A percentile compares a stretch with the other conserved stretches of the same genome.
Conservation (phyloP, 2,113 vertebrate genomes). For the Pachycephala philippinensis region DNA sequence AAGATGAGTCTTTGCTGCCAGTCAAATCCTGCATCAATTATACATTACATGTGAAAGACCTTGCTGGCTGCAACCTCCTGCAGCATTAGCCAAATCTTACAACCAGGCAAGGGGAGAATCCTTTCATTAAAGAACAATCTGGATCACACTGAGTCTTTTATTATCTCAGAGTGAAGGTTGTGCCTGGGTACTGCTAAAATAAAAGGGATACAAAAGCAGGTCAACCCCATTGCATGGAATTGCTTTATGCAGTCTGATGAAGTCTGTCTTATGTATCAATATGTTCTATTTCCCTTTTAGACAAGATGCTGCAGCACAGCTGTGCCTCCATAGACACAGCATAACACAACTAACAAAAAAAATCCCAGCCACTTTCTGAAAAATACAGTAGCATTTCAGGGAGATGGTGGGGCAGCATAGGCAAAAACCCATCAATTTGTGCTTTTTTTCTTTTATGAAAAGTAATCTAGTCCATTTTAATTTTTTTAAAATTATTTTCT, state of each 20-base stretch:
- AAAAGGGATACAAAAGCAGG: not conserved
- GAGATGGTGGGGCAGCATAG: not conserved
- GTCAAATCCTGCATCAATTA: constrained; percentile 16
- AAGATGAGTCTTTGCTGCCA: not conserved
- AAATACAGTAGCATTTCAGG: not conserved
- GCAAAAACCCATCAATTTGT: not conserved
- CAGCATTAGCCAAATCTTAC: constrained; percentile 8
- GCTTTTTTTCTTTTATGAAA: not conserved
- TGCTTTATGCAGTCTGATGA: not conserved
- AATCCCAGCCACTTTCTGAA: not conserved
- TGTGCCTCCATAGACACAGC: not conserved
- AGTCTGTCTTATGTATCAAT: not conserved
- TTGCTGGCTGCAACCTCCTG: constrained; percentile 6
- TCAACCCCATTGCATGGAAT: not conserved
- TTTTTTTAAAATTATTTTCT: not conserved
- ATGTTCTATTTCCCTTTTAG: not conserved
- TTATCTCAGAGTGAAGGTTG: not conserved
- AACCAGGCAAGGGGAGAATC: not conserved
- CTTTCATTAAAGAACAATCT: constrained; percentile 25
- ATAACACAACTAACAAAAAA: not conserved
- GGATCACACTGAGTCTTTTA: not conserved
- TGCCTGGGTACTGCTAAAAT: not conserved
- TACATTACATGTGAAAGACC: constrained; percentile 8
- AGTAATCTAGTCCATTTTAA: not conserved
- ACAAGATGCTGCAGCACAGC: not conserved